Evolutionary conservation across 1,140 invertebrate genomes (phyloP), one percentile per base, ranked within the genome.

Genomic region (Dendroctonus valens): DNA sequence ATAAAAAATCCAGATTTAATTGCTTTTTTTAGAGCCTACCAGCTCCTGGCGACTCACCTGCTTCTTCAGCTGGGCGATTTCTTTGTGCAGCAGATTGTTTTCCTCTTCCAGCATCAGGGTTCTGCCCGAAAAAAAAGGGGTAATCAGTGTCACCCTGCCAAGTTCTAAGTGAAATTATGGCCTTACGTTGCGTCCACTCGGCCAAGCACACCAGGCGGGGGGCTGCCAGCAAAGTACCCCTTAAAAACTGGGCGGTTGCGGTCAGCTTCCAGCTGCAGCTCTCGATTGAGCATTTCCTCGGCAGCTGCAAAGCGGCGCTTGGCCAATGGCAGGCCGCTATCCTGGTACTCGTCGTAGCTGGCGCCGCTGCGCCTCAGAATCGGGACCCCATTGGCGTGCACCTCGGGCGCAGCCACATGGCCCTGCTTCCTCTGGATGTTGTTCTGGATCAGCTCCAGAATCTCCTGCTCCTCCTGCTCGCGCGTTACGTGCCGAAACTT

Each of bases 51-150:
- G 12, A 65, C 65, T 71, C 64, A 85, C 84, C 75, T 87, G 85
- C 71, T 88, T 89, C 75, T 90, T 90, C 52, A 92, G 76, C 70
- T 91, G 89, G 48, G 90, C 87, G 57, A 92, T 84, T 76, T 88
- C 87, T 67, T 88, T 85, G 69, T 87, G 82, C 42, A 92, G 76
- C 65, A 90, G 79, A 44, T 79, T 80, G 78, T 91, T 91, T 75
- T 92, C 90, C 70, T 91, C 89, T 74, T 90, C 87, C n/a, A 91
- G 74, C 51, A 85, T 81, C 65, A 83, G 77, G n/a, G 79, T 79
- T 58, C 82, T 79, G 50, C 77, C 80, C 74, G 77, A 78, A 6
- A 74, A 70, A n/a, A 76, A 65, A 41, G 9, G n/a, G 9, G 7
- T 3, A 12, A 51, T 51, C 49, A 12, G 7, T 51, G 2, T 3